These are phyloP conservation scores for Sterrhoptilus dennistouni DNA, from an alignment of 2,113 vertebrate species.

Conservation along the genomic window DNA sequence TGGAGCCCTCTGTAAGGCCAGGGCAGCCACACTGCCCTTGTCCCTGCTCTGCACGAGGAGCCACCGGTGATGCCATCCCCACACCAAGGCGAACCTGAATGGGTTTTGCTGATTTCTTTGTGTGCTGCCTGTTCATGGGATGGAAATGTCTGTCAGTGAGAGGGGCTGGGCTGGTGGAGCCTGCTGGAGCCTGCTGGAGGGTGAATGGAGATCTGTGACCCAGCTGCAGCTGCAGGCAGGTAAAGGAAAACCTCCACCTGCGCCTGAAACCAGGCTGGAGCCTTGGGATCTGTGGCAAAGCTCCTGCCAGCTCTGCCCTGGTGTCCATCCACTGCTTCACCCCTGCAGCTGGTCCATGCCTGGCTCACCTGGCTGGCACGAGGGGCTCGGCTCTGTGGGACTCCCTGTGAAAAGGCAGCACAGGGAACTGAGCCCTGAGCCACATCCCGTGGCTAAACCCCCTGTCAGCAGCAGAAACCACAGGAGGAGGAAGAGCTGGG, in stretches of 20 bases:
- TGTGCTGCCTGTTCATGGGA: rapidly evolving
- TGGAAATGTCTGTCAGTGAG: rapidly evolving
- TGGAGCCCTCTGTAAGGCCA: rapidly evolving
- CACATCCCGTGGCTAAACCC: rapidly evolving
- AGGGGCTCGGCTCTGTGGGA: rapidly evolving
- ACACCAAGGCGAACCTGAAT: rapidly evolving
- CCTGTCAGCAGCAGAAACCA: neutral
- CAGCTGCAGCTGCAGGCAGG: neutral
- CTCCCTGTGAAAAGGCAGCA: neutral
- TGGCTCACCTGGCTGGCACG: rapidly evolving
- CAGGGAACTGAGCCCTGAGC: neutral
- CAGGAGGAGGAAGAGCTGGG: neutral
- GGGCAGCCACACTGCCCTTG: rapidly evolving
- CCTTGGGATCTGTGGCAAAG: neutral
- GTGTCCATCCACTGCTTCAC: neutral
- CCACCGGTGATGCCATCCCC: rapidly evolving
- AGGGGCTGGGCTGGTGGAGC: rapidly evolving
- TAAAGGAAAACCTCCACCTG: rapidly evolving
- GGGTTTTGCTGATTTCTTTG: neutral
- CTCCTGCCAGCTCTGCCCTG: rapidly evolving
- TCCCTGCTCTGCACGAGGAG: neutral
- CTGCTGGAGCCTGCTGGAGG: rapidly evolving
- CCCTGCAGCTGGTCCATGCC: rapidly evolving
- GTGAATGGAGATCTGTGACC: rapidly evolving
- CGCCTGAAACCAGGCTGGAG: neutral